phyloP scores from a whole-genome alignment of 2,113 vertebrate species.

The Nymphicus hollandicus region DNA sequence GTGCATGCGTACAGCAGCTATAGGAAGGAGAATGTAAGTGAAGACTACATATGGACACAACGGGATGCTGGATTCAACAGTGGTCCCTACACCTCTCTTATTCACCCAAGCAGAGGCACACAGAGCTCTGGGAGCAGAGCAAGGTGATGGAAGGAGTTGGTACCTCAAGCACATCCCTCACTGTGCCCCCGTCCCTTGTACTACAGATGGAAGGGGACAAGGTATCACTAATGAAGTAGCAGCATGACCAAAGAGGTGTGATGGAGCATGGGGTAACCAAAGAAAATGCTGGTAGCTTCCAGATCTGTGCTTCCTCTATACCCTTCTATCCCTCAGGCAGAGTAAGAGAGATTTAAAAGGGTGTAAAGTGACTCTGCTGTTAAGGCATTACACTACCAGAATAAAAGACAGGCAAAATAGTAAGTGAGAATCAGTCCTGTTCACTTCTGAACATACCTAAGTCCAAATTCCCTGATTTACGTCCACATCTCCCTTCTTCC shows the following conservation, averaged over 20 bases:
- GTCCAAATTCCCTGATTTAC: neutral
- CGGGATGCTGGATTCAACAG: neutral
- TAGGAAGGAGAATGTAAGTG: neutral
- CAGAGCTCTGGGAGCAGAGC: fast-evolving
- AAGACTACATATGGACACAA: fast-evolving
- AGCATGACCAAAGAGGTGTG: neutral
- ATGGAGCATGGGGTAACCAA: neutral
- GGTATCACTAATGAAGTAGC: neutral
- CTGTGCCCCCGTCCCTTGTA: fast-evolving
- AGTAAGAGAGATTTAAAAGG: neutral
- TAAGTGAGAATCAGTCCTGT: neutral
- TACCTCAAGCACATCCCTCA: neutral
- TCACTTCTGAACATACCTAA: neutral
- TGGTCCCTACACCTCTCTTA: neutral
- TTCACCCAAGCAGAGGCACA: neutral
- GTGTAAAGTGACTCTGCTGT: neutral
- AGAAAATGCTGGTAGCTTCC: neutral
- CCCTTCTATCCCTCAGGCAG: neutral
- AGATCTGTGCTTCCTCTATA: neutral
- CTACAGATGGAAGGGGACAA: neutral
- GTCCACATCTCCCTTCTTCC: neutral
- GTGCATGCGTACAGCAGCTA: neutral
- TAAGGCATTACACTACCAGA: neutral
- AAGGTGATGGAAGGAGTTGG: neutral
- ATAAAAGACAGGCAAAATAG: neutral